Conservation (phyloP, 2,797 vertebrate species). For the Rhincodon typus region DNA sequence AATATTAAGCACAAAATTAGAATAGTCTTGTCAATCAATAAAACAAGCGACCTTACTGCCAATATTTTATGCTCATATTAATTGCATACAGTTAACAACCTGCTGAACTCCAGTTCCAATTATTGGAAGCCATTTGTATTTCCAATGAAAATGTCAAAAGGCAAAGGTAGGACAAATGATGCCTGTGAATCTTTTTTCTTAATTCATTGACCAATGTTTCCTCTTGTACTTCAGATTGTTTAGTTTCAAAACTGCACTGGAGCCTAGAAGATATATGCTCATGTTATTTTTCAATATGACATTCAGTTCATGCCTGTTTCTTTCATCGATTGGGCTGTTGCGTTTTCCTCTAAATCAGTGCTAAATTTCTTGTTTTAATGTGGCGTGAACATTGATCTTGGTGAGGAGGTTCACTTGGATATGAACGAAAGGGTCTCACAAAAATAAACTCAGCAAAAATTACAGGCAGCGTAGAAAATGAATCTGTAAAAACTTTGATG, state of each 20-base stretch:
- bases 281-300: not conserved
- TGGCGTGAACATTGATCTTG: not conserved
- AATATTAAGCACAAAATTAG: constrained; percentile 30
- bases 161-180: not conserved
- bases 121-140: constrained; percentile 26
- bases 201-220: not conserved
- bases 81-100: constrained; percentile 19
- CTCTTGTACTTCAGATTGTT: not conserved
- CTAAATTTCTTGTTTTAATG: not conserved
- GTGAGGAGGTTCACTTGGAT: not conserved
- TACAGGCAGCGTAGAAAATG: not conserved
- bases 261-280: not conserved
- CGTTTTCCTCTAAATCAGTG: not conserved
- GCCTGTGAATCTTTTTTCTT: not conserved
- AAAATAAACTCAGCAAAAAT: not conserved
- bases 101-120: constrained; percentile 3
- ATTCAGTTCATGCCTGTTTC: not conserved
- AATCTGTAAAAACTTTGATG: not conserved
- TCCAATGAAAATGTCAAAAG: constrained; percentile 27
- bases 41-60: not conserved
- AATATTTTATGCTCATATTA: constrained; percentile 34
- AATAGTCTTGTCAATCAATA: constrained; percentile 28
- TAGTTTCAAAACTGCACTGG: not conserved
- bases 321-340: not conserved
- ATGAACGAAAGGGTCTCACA: not conserved